These are phyloP conservation scores for Nothoprocta perdicaria DNA, from an alignment of 2,113 vertebrate species.

Conservation along the genomic window DNA sequence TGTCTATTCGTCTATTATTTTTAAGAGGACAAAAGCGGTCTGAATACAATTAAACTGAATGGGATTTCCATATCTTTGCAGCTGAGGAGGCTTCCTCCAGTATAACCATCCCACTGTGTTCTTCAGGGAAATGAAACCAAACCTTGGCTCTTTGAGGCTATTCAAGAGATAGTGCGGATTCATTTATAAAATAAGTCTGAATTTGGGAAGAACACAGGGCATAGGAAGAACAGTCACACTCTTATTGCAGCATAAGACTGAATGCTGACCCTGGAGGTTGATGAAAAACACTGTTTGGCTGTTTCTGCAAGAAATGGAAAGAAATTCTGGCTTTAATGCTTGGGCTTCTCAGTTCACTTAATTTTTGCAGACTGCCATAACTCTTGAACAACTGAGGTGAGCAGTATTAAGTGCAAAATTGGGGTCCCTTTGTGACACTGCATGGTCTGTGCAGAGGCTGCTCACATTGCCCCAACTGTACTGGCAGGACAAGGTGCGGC, in stretches of 20 bases:
- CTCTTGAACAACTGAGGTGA: accelerated
- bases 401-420: accelerated
- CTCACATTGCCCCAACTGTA: too few species aligned
- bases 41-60: background rate
- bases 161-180: accelerated
- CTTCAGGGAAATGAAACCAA: too few species aligned
- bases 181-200: background rate
- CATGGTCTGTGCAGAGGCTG: too few species aligned
- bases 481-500: too few species aligned
- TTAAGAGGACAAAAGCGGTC: background rate
- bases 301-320: background rate
- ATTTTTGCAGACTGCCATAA: accelerated
- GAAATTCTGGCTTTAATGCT: too few species aligned
- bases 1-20: background rate
- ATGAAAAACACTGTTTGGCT: background rate
- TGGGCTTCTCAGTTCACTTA: background rate
- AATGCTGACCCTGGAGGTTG: background rate
- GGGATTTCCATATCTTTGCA: background rate
- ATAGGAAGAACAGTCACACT: background rate
- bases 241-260: background rate
- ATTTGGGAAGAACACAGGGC: background rate
- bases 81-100: background rate
- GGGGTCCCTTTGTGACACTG: accelerated
- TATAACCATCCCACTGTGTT: accelerated
- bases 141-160: accelerated